Percentiles rank a stretch among this genome's conserved stretches.
These are phyloP conservation scores for Sesia apiformis DNA, from an alignment of 2,888 invertebrate genomes.

Conservation along the genomic window DNA sequence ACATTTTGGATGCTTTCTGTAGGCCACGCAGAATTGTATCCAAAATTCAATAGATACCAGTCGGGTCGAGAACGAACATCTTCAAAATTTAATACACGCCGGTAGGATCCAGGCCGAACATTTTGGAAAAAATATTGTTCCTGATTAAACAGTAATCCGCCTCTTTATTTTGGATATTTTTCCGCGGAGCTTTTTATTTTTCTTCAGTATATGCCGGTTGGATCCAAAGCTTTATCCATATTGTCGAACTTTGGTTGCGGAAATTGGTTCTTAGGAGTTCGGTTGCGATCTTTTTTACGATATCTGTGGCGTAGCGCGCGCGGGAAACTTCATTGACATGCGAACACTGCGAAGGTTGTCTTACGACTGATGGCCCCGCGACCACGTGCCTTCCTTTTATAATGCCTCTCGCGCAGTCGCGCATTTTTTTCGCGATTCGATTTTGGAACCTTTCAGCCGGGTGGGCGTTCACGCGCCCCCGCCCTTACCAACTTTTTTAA, in stretches of 20 bases:
- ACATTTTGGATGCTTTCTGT: constrained; percentile 36
- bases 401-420: constrained; percentile 53
- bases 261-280: constrained; percentile 40
- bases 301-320: constrained; percentile 22
- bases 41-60: constrained; percentile 40
- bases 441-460: constrained; percentile 72
- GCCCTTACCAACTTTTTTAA: constrained; percentile 32
- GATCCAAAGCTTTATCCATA: constrained; percentile 67
- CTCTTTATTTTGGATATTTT: no score
- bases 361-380: constrained; percentile 48
- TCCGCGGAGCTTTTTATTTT: no score
- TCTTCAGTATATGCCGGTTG: constrained; percentile 56
- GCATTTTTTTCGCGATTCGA: constrained; percentile 68
- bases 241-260: constrained; percentile 21
- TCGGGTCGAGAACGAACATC: constrained; percentile 57
- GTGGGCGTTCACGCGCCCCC: constrained; percentile 59
- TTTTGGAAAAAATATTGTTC: constrained; percentile 17
- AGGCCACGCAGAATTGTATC: constrained; percentile 7
- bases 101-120: constrained; percentile 55
- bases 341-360: constrained; percentile 35
- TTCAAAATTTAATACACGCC: constrained; percentile 48
- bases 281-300: constrained; percentile 64
- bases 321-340: constrained; percentile 41
- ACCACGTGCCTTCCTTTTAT: constrained; percentile 65
- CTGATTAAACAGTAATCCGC: no score